Conservation (phyloP, 2,888 invertebrate species). For the Mesodorylaimus sp. region DNA sequence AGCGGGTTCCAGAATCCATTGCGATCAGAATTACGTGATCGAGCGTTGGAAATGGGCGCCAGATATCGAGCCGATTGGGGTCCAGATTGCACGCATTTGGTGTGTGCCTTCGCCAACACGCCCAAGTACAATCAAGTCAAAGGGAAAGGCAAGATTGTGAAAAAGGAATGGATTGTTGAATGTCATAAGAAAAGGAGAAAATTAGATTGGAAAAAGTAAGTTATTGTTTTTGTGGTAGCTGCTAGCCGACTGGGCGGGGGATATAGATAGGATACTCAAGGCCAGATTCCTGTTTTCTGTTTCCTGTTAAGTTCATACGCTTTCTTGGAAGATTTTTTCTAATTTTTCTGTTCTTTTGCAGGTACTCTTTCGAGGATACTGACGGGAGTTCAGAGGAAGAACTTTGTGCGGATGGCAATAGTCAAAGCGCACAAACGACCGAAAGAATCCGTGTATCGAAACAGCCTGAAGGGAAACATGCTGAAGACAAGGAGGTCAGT, state of each 20-base stretch:
- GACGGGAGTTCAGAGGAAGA: no score
- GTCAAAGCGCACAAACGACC: no score
- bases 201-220: constrained; percentile 45
- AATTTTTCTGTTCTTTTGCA: no score
- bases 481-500: no score
- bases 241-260: no score
- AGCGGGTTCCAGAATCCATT: constrained; percentile 71
- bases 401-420: no score
- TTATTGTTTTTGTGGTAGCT: constrained; percentile 9
- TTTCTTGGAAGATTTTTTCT: no score
- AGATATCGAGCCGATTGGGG: constrained; percentile 56
- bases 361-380: no score
- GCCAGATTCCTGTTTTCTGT: no score
- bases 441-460: background rate
- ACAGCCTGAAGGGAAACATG: background rate
- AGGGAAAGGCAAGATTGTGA: constrained; percentile 45
- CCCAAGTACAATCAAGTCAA: constrained; percentile 61
- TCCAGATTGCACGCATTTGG: constrained; percentile 57
- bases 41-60: constrained; percentile 58
- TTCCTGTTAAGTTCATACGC: no score
- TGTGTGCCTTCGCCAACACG: constrained; percentile 71
- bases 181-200: constrained; percentile 44
- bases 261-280: no score
- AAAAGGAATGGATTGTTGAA: constrained; percentile 53
- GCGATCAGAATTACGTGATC: constrained; percentile 46